These are phyloP conservation scores for Himalopsyche kuldschensis DNA, from an alignment of 2,888 invertebrate species.

Conservation along the genomic window DNA sequence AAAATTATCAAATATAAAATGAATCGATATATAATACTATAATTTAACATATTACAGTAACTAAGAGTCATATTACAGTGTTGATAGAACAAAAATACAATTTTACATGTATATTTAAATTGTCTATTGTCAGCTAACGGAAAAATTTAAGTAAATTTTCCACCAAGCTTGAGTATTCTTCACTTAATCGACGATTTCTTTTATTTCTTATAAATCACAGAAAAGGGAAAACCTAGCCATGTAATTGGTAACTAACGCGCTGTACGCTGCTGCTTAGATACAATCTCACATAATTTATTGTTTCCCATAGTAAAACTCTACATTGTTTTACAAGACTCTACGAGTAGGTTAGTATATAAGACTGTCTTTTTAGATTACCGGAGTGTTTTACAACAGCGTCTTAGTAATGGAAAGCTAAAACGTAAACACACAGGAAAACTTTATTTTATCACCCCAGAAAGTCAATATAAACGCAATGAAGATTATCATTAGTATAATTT, in stretches of 20 bases:
- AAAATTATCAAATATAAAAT: no score
- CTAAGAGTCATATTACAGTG: no score
- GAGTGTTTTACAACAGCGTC: background rate
- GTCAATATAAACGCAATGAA: no score
- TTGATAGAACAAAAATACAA: no score
- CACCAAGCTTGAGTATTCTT: background rate
- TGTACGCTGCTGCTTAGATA: conserved; percentile 14
- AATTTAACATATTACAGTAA: no score
- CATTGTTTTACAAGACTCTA: background rate
- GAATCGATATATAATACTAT: no score
- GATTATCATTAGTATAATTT: no score
- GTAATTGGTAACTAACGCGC: conserved; percentile 21
- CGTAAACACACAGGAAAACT: background rate
- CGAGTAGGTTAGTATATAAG: background rate
- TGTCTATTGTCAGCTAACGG: background rate
- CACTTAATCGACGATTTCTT: background rate
- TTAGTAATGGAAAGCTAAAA: background rate
- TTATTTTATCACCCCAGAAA: no score
- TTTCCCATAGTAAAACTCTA: conserved; percentile 1
- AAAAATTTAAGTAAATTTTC: background rate
- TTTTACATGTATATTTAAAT: background rate
- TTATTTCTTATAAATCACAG: background rate
- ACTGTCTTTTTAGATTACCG: background rate
- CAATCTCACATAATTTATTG: conserved; percentile 23
- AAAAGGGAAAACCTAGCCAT: background rate